These are phyloP conservation scores for Entomobrya multifasciata DNA, from an alignment of 2,888 invertebrate genomes.

Conservation along the genomic window DNA sequence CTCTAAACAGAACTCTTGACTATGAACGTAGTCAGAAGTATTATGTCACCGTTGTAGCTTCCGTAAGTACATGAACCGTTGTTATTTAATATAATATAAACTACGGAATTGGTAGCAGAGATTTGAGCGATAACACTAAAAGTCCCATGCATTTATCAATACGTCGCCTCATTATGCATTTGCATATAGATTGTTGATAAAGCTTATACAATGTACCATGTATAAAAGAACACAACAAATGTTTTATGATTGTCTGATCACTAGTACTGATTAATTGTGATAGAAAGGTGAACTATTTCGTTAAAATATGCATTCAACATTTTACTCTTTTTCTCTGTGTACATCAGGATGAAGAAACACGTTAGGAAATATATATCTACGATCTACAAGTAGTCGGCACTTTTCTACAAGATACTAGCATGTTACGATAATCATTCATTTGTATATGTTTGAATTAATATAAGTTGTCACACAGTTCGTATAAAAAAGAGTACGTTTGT, in stretches of 20 bases:
- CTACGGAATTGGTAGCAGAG: too few relatives aligned
- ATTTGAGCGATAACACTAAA: too few relatives aligned
- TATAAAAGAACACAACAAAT: neutral
- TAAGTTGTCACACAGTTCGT: too few relatives aligned
- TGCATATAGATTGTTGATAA: too few relatives aligned
- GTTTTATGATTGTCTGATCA: constrained; percentile 36
- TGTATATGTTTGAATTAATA: too few relatives aligned
- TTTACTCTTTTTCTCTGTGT: neutral
- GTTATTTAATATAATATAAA: too few relatives aligned
- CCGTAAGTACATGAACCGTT: constrained; percentile 86
- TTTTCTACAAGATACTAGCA: too few relatives aligned
- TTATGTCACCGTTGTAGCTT: constrained; percentile 92
- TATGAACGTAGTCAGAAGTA: constrained; percentile 93
- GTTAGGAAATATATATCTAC: constrained; percentile 37
- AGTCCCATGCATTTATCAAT: neutral
- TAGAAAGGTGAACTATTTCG: constrained; percentile 46
- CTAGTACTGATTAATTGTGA: constrained; percentile 6
- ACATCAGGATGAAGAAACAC: constrained; percentile 1
- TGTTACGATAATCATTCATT: too few relatives aligned
- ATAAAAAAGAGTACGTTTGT: too few relatives aligned
- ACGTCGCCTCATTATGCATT: neutral
- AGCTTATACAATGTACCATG: neutral
- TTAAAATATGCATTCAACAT: neutral
- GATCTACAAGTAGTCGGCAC: neutral
- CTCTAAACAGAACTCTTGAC: constrained; percentile 91